Conservation (phyloP, 2,888 invertebrate species). For the Tipula vernalis region DNA sequence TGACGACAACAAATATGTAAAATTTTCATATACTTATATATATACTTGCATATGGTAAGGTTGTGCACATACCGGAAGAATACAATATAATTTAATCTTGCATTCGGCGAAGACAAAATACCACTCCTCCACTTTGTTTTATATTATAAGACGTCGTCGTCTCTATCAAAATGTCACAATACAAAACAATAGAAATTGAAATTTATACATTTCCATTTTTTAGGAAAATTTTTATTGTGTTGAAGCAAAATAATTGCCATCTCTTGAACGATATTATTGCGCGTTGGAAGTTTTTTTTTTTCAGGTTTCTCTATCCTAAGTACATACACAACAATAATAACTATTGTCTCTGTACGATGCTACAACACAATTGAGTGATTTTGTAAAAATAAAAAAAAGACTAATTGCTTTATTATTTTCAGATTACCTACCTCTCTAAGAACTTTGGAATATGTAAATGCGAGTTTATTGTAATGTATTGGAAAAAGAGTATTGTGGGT, state of each 20-base stretch:
- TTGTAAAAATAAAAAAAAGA: not conserved
- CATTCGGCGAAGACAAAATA: not conserved
- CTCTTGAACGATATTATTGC: not conserved
- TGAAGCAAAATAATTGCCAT: not conserved
- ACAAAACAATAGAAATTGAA: not conserved
- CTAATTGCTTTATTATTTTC: not conserved
- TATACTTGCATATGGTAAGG: too few relatives aligned
- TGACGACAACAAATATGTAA: not conserved
- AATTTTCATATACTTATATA: not conserved
- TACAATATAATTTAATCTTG: not conserved
- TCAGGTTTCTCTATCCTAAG: not conserved
- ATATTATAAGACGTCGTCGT: not conserved
- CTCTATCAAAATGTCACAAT: not conserved
- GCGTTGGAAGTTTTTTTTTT: not conserved
- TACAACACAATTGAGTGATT: not conserved
- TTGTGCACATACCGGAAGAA: not conserved
- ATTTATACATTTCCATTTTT: not conserved
- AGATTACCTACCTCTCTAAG: not conserved
- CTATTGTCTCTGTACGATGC: not conserved
- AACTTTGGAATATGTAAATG: not conserved
- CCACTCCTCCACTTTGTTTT: not conserved
- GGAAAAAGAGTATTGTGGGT: not conserved
- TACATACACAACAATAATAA: not conserved
- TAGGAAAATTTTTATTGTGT: not conserved
- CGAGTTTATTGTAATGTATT: not conserved